These are phyloP conservation scores for Leucosticte australis DNA, from an alignment of 2,113 vertebrate genomes.

Conservation along the genomic window DNA sequence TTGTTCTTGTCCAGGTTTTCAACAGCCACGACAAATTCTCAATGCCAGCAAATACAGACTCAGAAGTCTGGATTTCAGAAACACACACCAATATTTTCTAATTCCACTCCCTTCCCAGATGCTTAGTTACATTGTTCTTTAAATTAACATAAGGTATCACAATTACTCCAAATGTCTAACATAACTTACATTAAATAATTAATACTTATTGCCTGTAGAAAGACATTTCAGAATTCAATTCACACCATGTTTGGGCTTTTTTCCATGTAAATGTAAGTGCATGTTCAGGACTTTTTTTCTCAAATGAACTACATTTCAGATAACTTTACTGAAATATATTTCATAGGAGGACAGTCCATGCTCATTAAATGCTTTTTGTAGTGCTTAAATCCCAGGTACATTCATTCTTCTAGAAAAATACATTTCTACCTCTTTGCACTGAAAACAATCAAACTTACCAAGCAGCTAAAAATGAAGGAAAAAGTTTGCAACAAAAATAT, in stretches of 20 bases:
- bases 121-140: conserved; percentile 18
- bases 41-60: conserved; percentile 15
- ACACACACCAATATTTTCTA: neutral
- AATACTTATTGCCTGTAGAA: conserved; percentile 53
- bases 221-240: conserved; percentile 11
- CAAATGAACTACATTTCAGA: neutral
- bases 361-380: neutral
- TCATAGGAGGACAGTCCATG: neutral
- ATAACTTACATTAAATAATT: conserved; percentile 18
- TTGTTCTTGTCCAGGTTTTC: conserved; percentile 29
- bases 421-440: neutral
- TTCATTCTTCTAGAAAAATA: conserved; percentile 48
- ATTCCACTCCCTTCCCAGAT: neutral
- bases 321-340: neutral
- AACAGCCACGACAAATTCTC: neutral
- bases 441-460: neutral
- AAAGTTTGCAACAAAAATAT: neutral
- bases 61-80: conserved; percentile 6
- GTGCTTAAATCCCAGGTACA: neutral
- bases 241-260: neutral
- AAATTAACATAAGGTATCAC: conserved; percentile 5
- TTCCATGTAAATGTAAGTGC: neutral
- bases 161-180: neutral
- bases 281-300: neutral
- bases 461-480: neutral